phyloP scores from a whole-genome alignment of 2,113 vertebrate species.

The Oreochromis aureus region DNA sequence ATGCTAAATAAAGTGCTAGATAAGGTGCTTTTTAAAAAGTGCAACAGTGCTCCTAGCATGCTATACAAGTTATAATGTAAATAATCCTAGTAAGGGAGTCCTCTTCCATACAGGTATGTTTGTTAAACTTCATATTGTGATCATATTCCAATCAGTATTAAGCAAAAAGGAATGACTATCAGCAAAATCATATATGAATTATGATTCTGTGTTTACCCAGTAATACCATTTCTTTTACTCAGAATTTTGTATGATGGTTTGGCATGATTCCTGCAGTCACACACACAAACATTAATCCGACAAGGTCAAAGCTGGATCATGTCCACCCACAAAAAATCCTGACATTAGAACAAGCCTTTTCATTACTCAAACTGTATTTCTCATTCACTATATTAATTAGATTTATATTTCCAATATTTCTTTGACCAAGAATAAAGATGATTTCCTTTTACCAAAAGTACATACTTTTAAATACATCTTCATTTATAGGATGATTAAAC shows the following conservation, averaged over 20 bases:
- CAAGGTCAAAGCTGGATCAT: not conserved
- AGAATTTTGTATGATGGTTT: not conserved
- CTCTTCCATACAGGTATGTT: not conserved
- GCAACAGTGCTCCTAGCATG: not conserved
- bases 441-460: fast-evolving
- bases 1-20: not conserved
- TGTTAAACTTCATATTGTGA: not conserved
- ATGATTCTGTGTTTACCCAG: not conserved
- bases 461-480: not conserved
- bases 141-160: not conserved
- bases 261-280: not conserved
- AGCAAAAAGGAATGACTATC: not conserved
- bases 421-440: not conserved
- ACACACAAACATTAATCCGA: not conserved
- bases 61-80: not conserved
- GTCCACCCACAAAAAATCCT: not conserved
- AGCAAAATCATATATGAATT: not conserved
- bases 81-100: not conserved
- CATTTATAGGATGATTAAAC: not conserved
- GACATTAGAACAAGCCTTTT: not conserved
- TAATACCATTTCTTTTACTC: fast-evolving
- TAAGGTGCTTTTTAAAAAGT: not conserved
- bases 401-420: not conserved
- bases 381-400: not conserved
- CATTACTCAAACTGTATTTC: not conserved